Conservation (phyloP, 1,140 invertebrate genomes). For the Palaemon carinicauda region DNA sequence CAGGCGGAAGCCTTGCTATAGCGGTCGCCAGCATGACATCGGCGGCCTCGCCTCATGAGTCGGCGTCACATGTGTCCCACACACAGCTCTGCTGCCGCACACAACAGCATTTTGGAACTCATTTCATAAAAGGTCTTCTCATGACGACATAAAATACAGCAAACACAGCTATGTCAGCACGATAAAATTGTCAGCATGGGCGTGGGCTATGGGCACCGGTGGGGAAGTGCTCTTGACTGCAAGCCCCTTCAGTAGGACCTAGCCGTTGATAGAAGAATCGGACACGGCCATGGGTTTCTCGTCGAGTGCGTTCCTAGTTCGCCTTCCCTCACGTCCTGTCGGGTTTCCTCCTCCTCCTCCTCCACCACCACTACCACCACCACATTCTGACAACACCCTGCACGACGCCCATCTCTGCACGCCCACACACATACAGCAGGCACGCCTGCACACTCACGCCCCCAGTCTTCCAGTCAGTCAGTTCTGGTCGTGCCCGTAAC, state of each 20-base stretch:
- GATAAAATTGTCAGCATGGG: not conserved
- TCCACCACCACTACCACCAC: not conserved
- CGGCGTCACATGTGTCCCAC: slow-evolving; percentile 33
- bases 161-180: not conserved
- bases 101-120: not conserved
- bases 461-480: not conserved
- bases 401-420: slow-evolving; percentile 25
- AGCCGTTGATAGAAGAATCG: slow-evolving; percentile 1
- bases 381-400: slow-evolving; percentile 23
- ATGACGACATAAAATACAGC: not conserved
- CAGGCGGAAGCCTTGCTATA: slow-evolving; percentile 38
- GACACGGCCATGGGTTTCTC: slow-evolving; percentile 15
- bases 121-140: not conserved
- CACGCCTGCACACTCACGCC: slow-evolving; percentile 1
- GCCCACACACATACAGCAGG: slow-evolving; percentile 21
- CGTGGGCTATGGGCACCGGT: not conserved
- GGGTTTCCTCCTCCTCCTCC: slow-evolving; percentile 23
- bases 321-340: slow-evolving; percentile 33
- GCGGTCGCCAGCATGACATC: slow-evolving; percentile 34
- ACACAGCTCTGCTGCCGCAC: slow-evolving; percentile 9
- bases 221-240: not conserved
- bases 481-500: not conserved
- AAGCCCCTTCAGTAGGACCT: not conserved
- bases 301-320: slow-evolving; percentile 18
- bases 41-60: slow-evolving; percentile 38